Conservation (phyloP, 1,140 invertebrate species). For the Atopsyche davidsoni region DNA sequence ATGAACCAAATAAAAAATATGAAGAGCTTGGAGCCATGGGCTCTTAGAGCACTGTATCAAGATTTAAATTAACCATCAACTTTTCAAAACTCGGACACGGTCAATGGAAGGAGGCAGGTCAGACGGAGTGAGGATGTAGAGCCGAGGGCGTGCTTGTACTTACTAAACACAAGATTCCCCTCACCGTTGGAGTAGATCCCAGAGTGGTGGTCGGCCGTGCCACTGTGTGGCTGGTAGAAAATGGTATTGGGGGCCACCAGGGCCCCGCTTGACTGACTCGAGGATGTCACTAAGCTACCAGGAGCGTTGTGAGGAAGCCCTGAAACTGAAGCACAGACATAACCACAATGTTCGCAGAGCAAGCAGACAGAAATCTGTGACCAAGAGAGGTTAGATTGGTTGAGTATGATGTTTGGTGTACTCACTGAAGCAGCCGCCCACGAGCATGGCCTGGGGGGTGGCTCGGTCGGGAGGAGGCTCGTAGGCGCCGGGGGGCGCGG, state of each 20-base stretch:
- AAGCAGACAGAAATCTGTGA: too few relatives aligned
- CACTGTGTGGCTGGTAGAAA: slow-evolving; percentile 48
- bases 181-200: slow-evolving; percentile 30
- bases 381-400: too few relatives aligned
- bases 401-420: slow-evolving; percentile 24
- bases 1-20: too few relatives aligned
- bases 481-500: slow-evolving; percentile 39
- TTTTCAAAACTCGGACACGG: too few relatives aligned
- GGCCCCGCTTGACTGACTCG: slow-evolving; percentile 38
- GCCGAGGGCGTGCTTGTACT: slow-evolving; percentile 56
- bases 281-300: slow-evolving; percentile 24
- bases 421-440: slow-evolving; percentile 47
- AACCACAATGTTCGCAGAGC: too few relatives aligned
- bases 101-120: too few relatives aligned
- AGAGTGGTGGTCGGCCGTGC: slow-evolving; percentile 24
- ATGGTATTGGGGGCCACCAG: slow-evolving; percentile 63
- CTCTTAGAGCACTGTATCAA: too few relatives aligned
- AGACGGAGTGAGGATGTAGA: slow-evolving; percentile 53
- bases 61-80: too few relatives aligned
- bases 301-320: slow-evolving; percentile 26
- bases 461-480: slow-evolving; percentile 43
- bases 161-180: background rate
- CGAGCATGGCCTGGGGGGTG: slow-evolving; percentile 45
- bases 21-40: too few relatives aligned
- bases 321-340: too few relatives aligned